A percentile compares a stretch with the other conserved stretches of the same genome.
Conservation (phyloP, 2,888 invertebrate species). For the Drosophila parthenogenetica region DNA sequence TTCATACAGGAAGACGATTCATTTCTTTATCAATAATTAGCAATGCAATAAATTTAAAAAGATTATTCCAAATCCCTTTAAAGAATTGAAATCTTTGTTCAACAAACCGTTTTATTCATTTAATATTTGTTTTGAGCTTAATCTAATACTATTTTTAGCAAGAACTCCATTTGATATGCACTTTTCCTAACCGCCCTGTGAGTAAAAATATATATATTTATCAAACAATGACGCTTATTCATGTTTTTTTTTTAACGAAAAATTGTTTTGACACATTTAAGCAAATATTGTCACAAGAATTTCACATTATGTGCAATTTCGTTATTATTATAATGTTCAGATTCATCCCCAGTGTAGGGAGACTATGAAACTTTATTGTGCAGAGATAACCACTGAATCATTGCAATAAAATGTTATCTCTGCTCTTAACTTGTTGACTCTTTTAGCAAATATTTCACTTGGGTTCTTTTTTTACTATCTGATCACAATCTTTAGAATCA, state of each 20-base stretch:
- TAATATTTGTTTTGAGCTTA: background rate
- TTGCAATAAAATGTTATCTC: conserved; percentile 6
- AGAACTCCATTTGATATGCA: too few relatives aligned
- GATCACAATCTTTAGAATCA: conserved; percentile 1
- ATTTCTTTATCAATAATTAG: background rate
- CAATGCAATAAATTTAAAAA: too few relatives aligned
- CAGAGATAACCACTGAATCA: conserved; percentile 1
- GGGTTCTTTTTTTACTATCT: background rate
- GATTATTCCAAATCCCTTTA: background rate
- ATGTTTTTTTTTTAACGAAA: background rate
- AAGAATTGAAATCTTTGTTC: conserved; percentile 1
- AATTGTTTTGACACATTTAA: conserved; percentile 1
- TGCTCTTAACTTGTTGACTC: background rate
- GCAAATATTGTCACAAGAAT: conserved; percentile 16
- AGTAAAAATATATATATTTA: background rate
- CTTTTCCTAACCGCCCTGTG: background rate
- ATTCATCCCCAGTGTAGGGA: background rate
- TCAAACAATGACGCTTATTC: background rate
- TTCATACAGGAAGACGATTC: too few relatives aligned
- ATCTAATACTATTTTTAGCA: too few relatives aligned
- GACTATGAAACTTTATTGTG: background rate
- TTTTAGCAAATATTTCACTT: conserved; percentile 16
- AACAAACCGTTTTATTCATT: background rate
- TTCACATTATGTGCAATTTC: background rate
- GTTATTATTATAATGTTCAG: conserved; percentile 5